Evolutionary conservation across 2,113 vertebrate species (phyloP).

Genomic region (Corynorhinus townsendii): DNA sequence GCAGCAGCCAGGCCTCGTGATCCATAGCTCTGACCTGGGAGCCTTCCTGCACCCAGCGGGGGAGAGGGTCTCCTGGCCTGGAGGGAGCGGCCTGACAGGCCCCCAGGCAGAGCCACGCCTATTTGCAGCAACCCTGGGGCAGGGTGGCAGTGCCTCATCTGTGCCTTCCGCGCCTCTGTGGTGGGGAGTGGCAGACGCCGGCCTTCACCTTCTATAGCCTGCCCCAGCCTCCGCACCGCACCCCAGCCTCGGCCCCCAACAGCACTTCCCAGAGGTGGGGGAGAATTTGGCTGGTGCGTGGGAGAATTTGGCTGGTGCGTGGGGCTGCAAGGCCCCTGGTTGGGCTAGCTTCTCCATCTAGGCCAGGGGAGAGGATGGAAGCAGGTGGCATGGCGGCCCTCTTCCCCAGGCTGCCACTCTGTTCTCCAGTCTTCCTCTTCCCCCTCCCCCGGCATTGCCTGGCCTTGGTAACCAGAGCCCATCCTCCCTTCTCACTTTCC

Average conservation of each 20-base stretch:
- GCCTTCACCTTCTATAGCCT: not conserved
- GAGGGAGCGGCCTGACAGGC: not conserved
- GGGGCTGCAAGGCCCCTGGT: not conserved
- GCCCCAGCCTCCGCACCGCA: not conserved
- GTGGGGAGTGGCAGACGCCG: not conserved
- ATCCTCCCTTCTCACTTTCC: not conserved
- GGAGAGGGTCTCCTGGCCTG: not conserved
- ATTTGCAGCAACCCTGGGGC: conserved; percentile 38
- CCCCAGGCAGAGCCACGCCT: conserved; percentile 48
- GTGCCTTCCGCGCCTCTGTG: not conserved
- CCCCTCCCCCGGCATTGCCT: not conserved
- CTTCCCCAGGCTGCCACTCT: not conserved
- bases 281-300: not conserved
- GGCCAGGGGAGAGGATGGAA: not conserved
- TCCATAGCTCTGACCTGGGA: not conserved
- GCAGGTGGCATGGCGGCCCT: not conserved
- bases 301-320: not conserved
- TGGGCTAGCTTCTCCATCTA: not conserved
- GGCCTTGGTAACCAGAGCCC: conserved; percentile 34
- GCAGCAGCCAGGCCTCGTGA: not conserved
- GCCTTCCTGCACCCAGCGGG: not conserved
- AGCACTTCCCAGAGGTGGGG: too few relatives aligned
- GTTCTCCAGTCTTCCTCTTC: not conserved
- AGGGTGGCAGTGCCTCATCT: not conserved
- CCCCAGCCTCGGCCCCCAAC: not conserved